Conservation (phyloP, 2,113 vertebrate species). For the Sapajus apella region DNA sequence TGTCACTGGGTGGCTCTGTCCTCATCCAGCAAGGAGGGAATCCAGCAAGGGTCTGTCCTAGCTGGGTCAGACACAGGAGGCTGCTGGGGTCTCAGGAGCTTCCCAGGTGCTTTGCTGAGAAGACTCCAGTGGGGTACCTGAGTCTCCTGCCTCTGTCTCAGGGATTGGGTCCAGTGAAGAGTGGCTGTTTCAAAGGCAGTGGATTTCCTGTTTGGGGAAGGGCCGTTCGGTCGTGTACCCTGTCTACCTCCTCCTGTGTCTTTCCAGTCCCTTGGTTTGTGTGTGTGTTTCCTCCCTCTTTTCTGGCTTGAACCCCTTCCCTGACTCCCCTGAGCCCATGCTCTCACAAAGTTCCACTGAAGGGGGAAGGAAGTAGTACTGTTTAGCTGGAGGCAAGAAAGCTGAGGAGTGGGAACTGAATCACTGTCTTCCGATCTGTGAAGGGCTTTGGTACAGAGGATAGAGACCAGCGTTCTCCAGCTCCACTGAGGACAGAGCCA, state of each 20-base stretch:
- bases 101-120: neutral
- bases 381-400: slow-evolving; percentile 40
- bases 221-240: neutral
- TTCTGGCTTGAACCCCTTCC: slow-evolving; percentile 28
- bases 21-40: neutral
- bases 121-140: neutral
- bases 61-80: neutral
- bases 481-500: slow-evolving; percentile 40
- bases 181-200: neutral
- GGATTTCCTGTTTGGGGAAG: neutral
- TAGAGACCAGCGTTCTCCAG: slow-evolving; percentile 6
- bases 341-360: slow-evolving; percentile 12
- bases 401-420: neutral
- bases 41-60: neutral
- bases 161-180: neutral
- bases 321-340: neutral
- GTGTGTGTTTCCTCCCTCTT: slow-evolving; percentile 32
- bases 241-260: neutral
- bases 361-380: neutral
- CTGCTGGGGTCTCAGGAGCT: neutral
- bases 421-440: neutral
- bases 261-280: slow-evolving; percentile 4
- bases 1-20: neutral
- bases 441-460: slow-evolving; percentile 30
- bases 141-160: neutral